These are phyloP conservation scores for Hycleus cichorii DNA, from an alignment of 1,140 invertebrate species.

Conservation along the genomic window DNA sequence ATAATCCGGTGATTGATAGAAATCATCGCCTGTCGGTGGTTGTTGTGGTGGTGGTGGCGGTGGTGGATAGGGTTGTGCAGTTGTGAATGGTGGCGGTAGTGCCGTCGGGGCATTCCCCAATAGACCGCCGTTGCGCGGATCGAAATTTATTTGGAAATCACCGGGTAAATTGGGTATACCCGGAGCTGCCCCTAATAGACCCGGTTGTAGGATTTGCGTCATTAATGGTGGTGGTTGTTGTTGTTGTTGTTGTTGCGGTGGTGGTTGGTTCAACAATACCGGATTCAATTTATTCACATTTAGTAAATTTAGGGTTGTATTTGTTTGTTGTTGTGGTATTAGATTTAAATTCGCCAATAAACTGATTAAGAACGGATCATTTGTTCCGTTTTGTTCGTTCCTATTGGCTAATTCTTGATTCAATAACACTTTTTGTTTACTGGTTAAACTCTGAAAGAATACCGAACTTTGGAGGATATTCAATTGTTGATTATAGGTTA, in stretches of 20 bases:
- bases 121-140: conserved; percentile 32
- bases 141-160: conserved; percentile 37
- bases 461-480: conserved; percentile 52
- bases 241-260: conserved; percentile 5
- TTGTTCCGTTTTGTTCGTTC: conserved; percentile 25
- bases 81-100: conserved; percentile 1
- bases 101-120: conserved; percentile 32
- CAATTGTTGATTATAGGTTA: conserved; percentile 46
- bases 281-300: conserved; percentile 27
- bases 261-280: conserved; percentile 1
- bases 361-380: conserved; percentile 44
- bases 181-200: conserved; percentile 36
- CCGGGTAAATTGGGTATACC: conserved; percentile 27
- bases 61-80: neutral
- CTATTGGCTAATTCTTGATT: conserved; percentile 48
- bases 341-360: conserved; percentile 49
- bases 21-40: no score
- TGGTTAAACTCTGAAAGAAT: conserved; percentile 58
- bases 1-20: no score
- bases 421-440: conserved; percentile 58
- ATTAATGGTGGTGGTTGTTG: conserved; percentile 1
- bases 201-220: conserved; percentile 26
- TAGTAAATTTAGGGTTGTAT: conserved; percentile 29
- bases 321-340: conserved; percentile 16
- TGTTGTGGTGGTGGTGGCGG: no score